Evolutionary conservation across 2,797 vertebrate genomes (phyloP).

Genomic region (Microcaecilia unicolor): DNA sequence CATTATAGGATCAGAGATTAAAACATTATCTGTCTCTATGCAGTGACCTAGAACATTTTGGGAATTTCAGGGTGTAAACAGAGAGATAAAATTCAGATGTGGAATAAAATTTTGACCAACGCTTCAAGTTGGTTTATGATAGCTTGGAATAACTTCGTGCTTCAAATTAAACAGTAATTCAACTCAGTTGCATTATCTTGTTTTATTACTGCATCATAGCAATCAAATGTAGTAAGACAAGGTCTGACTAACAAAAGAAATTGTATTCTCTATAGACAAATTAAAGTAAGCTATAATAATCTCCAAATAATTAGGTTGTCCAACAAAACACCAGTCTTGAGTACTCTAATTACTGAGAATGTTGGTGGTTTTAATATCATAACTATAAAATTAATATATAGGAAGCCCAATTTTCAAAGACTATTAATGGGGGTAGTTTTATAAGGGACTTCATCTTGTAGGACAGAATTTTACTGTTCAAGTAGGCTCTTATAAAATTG

Average conservation of each 20-base stretch:
- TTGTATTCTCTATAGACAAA: constrained; percentile 16
- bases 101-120: constrained; percentile 19
- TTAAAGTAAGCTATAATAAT: constrained; percentile 13
- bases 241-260: constrained; percentile 17
- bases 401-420: too few relatives aligned
- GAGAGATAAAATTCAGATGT: constrained; percentile 13
- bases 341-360: constrained; percentile 12
- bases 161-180: constrained; percentile 25
- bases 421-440: too few relatives aligned
- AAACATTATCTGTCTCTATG: constrained; percentile 9
- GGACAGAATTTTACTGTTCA: too few relatives aligned
- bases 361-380: background rate
- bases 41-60: constrained; percentile 15
- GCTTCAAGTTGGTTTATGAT: constrained; percentile 25
- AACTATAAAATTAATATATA: constrained; percentile 8
- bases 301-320: constrained; percentile 8
- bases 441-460: too few relatives aligned
- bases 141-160: constrained; percentile 18
- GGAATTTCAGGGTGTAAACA: constrained; percentile 16
- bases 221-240: constrained; percentile 14
- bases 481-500: too few relatives aligned
- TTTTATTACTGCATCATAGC: constrained; percentile 1
- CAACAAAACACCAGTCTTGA: constrained; percentile 2
- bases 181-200: constrained; percentile 11
- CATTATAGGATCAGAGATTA: constrained; percentile 1